Base-by-base conservation (phyloP, 2,113 vertebrate species). In the Campylomormyrus numenius region DNA sequence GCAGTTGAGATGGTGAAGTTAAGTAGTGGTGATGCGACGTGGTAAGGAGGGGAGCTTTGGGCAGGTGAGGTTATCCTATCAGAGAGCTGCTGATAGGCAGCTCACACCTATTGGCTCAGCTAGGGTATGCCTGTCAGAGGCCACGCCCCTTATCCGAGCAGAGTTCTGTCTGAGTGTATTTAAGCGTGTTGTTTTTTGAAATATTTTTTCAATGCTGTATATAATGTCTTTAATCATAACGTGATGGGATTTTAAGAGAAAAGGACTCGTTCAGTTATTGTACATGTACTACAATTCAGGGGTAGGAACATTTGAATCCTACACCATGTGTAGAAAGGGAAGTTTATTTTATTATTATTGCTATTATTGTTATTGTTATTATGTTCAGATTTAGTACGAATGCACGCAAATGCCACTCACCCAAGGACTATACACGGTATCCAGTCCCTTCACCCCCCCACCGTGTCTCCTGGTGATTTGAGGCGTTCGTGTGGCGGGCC, bases 321-420 rank as follows among this genome's bases (percentile, higher is more conserved):
- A 88, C 87, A 66, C 87, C 45, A 53, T 88, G 87, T 88, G 56
- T 88, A 46, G 52, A 66, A 53, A 50, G 87, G 35, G 87, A 66
- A 45, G 87, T 10, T 85, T 85, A 46, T 46, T 85, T 70, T 31
- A 31, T 31, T 62, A 62, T 62, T 62, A 62, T n/a, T n/a, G 24
- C 24, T 62, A 62, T 62, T 62, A 62, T 45, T 83, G 3, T 53
- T 53, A 53, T 17, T 77, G 8, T 85, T 53, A 1, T 87, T 53
- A 56, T 45, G 50, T 52, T 52, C 11, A 53, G n/a, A 35, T 53
- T 53, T 87, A 50, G 85, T 50, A 87, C 6, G 13, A 48, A 49
- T 9, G 48, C n/a, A 21, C 48, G 27, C 48, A 52, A 86, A 86
- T 49, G 24, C 46, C 24, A 86, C 39, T 84, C 7, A 5, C 21